These are phyloP conservation scores for Myioborus miniatus DNA, from an alignment of 2,797 vertebrate species.

Conservation along the genomic window DNA sequence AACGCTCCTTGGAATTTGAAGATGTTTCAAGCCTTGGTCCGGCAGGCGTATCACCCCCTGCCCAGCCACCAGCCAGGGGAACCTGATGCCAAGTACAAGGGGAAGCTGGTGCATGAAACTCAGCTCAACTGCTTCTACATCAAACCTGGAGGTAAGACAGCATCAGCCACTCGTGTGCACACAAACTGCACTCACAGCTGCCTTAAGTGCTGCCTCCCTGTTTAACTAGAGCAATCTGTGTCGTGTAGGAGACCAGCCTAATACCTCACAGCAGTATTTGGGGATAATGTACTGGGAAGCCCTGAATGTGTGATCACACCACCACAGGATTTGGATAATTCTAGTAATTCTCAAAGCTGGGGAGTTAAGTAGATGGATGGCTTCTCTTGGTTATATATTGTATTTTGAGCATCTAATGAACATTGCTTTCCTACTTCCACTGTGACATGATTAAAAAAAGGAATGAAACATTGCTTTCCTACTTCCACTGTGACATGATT, in stretches of 20 bases:
- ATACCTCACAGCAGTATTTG: neutral
- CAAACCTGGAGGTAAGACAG: conserved; percentile 89
- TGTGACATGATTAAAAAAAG: neutral
- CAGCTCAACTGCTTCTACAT: conserved; percentile 86
- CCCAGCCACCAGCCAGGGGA: conserved; percentile 76
- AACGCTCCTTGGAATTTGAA: conserved; percentile 8
- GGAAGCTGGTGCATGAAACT: conserved; percentile 86
- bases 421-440: neutral
- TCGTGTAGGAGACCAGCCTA: neutral
- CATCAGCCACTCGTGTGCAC: neutral
- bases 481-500: neutral
- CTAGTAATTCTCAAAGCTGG: neutral
- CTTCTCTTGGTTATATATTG: neutral
- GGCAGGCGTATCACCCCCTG: conserved; percentile 71
- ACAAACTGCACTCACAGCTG: neutral
- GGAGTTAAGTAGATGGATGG: neutral
- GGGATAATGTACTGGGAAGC: neutral
- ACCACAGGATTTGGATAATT: neutral
- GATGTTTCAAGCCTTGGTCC: conserved; percentile 78
- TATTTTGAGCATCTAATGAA: neutral
- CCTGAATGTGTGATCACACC: neutral
- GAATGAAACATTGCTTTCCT: neutral
- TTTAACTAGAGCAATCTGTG: neutral
- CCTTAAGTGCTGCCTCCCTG: neutral
- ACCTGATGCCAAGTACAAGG: conserved; percentile 84